Conservation (phyloP, 2,797 vertebrate species). For the Zalophus californianus region DNA sequence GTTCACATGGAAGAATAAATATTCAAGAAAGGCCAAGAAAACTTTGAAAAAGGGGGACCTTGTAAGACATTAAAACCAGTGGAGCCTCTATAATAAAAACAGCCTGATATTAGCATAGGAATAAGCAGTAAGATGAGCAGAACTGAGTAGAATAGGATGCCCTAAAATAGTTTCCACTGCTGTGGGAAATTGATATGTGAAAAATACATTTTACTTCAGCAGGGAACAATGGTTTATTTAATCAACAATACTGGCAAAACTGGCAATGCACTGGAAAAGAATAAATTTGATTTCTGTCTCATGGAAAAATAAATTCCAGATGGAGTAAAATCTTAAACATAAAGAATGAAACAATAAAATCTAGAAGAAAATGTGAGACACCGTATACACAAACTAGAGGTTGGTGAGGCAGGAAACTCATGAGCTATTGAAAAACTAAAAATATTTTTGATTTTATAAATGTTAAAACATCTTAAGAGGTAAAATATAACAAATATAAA, state of each 20-base stretch:
- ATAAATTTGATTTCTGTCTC: neutral
- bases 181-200: neutral
- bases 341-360: neutral
- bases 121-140: neutral
- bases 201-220: slow-evolving; percentile 4
- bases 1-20: neutral
- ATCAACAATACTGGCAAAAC: neutral
- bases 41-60: neutral
- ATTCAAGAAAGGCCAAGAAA: slow-evolving; percentile 3
- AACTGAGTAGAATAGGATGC: neutral
- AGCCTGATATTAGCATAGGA: neutral
- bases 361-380: neutral
- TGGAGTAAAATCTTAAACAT: neutral
- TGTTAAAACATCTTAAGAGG: neutral
- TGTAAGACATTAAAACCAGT: neutral
- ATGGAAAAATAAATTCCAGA: neutral
- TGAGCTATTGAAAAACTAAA: neutral
- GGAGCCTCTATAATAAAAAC: slow-evolving; percentile 2
- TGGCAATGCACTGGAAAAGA: neutral
- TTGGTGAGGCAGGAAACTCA: neutral
- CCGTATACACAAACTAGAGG: neutral
- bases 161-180: neutral
- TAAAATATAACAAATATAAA: slow-evolving; percentile 14
- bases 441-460: neutral
- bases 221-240: neutral